Percentiles rank a stretch among this genome's conserved stretches.
Conservation (phyloP, 2,797 vertebrate species). For the Capromys pilorides region DNA sequence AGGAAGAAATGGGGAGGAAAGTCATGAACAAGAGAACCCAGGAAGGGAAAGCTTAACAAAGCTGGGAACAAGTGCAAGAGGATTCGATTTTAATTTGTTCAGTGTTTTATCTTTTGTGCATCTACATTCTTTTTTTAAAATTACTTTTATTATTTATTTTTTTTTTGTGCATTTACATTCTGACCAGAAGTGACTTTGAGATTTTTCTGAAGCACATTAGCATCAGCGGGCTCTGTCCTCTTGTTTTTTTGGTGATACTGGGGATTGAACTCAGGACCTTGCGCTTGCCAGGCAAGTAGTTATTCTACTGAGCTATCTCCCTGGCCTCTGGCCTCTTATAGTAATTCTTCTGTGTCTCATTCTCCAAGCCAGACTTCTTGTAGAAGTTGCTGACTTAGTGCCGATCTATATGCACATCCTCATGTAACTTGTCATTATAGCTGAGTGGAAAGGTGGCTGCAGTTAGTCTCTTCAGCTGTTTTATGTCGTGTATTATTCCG, state of each 20-base stretch:
- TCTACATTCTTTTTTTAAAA: constrained; percentile 95
- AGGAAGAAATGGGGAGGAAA: constrained; percentile 72
- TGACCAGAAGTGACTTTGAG: constrained; percentile 94
- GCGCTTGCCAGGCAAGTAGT: too few species aligned
- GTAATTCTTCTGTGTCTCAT: constrained; percentile 99
- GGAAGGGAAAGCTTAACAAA: constrained; percentile 53
- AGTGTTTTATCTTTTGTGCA: constrained; percentile 94
- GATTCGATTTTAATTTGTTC: constrained; percentile 89
- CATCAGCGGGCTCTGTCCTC: constrained; percentile 99
- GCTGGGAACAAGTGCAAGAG: constrained; percentile 88
- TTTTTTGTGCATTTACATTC: constrained; percentile 93
- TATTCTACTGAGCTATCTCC: too few species aligned
- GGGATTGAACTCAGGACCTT: too few species aligned
- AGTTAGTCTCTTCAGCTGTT: constrained; percentile 98
- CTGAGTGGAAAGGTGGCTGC: constrained; percentile 99
- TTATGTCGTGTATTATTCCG: constrained; percentile 99
- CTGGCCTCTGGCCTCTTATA: too few species aligned
- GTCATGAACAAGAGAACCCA: constrained; percentile 66
- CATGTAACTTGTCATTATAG: constrained; percentile 99
- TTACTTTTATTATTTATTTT: too few species aligned
- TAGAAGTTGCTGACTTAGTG: constrained; percentile 99
- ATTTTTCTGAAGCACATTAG: constrained; percentile 99
- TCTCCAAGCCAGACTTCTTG: constrained; percentile 96
- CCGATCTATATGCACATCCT: constrained; percentile 99
- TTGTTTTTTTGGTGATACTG: too few species aligned